Base-by-base conservation (phyloP, 2,797 vertebrate species). In the Macrochelys suwanniensis region DNA sequence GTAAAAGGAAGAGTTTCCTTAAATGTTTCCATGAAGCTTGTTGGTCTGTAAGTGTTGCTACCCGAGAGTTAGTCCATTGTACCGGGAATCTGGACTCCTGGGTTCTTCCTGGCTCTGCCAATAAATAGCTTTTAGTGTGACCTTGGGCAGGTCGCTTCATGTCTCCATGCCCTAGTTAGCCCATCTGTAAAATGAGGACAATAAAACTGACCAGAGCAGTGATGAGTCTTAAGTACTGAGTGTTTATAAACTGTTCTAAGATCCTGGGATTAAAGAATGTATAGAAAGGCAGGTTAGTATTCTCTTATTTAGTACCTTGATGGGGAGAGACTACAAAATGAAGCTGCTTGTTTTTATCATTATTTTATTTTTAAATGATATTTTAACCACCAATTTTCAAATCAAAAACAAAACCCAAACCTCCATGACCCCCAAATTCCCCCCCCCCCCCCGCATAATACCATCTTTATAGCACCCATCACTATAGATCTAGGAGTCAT, bases 1-100 rank as follows among this genome's bases (percentile, higher is more conserved):
- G 85, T 88, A 93, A 96, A 97, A 96, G 88, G 94, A 96, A 95
- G 93, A 79, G 93, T 95, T 97, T 96, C 95, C 94, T 96, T 97
- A 97, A 97, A 97, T 10, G 80, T 92, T 95, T 94, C 96, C 95
- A 96, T 95, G 96, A 96, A 97, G 92, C 95, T 97, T 97, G 94
- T 96, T 96, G 96, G 93, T 88, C 88, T 95, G 57, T 92, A 76
- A 94, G 94, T 94, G 80, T 94, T 28, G 50, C 1, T 83, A 91
- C 95, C 95, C 94, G 93, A 94, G 92, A 95, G 86, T 95, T 19
- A 1, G 0, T 0, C 89, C 74, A 89, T 94, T 86, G 93, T 89
- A 91, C 1, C 1, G 2, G 94, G 89, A 56, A 13, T 85, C 28
- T 5, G 90, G 89, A 49, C 92, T 94, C 4, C 1, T 50, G 88